Evolutionary conservation across 2,113 vertebrate genomes (phyloP).

Genomic region (Hystrix brachyura): DNA sequence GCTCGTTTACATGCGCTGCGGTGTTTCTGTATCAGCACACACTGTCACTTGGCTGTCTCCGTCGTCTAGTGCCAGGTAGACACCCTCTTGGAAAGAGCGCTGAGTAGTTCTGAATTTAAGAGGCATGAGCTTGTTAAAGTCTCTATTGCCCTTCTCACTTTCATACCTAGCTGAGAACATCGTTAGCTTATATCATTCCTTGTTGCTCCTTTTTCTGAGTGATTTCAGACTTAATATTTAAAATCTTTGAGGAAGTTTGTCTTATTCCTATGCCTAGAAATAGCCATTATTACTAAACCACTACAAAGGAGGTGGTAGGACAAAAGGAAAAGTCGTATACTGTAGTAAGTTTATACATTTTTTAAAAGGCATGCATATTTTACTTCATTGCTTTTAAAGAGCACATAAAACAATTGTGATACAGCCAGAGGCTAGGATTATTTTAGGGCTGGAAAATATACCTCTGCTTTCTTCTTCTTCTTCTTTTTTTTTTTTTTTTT

Average conservation of each 20-base stretch:
- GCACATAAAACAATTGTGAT: not conserved
- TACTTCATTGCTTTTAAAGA: conserved; percentile 18
- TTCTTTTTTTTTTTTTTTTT: too few species aligned
- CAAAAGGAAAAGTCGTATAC: not conserved
- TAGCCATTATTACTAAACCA: not conserved
- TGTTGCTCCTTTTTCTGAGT: not conserved
- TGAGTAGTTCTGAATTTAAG: not conserved
- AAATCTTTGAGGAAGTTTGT: not conserved
- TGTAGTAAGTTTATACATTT: not conserved
- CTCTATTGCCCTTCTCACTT: not conserved
- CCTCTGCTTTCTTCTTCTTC: not conserved
- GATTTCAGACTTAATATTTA: not conserved
- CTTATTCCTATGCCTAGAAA: not conserved
- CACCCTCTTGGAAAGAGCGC: not conserved
- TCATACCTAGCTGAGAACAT: not conserved
- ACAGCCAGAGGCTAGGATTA: not conserved
- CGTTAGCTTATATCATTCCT: not conserved
- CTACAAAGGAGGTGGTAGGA: not conserved
- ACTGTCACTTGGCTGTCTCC: not conserved
- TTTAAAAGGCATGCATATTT: not conserved
- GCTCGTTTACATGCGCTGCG: not conserved
- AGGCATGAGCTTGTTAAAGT: conserved; percentile 44
- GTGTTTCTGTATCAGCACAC: conserved; percentile 52
- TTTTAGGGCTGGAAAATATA: not conserved
- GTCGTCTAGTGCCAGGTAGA: not conserved